Percentiles rank a stretch among this genome's conserved stretches.
These are phyloP conservation scores for Lutraria lutraria DNA, from an alignment of 2,888 invertebrate species.

Conservation along the genomic window DNA sequence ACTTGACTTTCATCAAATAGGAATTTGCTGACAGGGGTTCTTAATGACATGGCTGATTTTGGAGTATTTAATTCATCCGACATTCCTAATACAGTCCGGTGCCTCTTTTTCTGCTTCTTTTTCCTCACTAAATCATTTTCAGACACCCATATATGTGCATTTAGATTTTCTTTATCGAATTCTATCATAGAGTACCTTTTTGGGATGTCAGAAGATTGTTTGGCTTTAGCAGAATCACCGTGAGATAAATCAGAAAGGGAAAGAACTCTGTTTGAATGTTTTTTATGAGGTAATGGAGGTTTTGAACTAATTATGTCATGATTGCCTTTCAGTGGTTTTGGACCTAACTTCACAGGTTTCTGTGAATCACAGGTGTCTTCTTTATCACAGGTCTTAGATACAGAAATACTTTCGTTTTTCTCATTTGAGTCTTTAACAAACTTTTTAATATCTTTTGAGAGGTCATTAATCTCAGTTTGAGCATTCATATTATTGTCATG, in stretches of 20 bases:
- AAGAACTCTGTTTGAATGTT: constrained; percentile 32
- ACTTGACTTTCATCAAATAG: constrained; percentile 60
- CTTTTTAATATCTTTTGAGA: neutral
- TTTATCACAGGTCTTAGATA: neutral
- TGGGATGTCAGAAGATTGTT: neutral
- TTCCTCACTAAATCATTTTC: neutral
- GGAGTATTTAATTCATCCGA: constrained; percentile 21
- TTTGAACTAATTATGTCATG: constrained; percentile 32
- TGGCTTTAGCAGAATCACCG: neutral
- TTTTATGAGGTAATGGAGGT: constrained; percentile 61
- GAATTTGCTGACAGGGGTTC: constrained; percentile 36
- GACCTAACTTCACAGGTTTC: neutral
- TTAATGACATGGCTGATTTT: constrained; percentile 23
- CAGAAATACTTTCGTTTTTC: neutral
- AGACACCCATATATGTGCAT: neutral
- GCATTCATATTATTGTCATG: neutral
- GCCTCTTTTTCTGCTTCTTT: constrained; percentile 8
- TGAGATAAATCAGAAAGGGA: constrained; percentile 58
- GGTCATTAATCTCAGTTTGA: neutral
- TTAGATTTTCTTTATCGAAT: constrained; percentile 21
- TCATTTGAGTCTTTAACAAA: neutral
- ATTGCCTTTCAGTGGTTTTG: neutral
- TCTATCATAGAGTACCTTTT: constrained; percentile 54
- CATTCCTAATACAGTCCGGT: neutral
- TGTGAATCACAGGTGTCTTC: neutral